Evolutionary conservation across 2,888 invertebrate species (phyloP).

Genomic region (Chromoteleia sp.): DNA sequence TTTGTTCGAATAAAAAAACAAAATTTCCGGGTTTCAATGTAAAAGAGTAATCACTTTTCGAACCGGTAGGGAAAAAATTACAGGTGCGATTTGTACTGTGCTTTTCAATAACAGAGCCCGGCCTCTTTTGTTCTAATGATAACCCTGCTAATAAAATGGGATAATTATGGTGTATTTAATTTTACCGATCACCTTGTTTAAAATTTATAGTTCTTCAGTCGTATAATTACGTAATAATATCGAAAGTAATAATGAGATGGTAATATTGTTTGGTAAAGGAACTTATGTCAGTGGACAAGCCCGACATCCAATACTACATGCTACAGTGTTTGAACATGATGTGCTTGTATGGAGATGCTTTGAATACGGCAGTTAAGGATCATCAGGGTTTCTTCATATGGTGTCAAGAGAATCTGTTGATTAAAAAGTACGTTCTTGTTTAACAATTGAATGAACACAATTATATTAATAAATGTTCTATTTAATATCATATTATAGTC

Average conservation of each 20-base stretch:
- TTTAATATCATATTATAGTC: slow-evolving; percentile 85
- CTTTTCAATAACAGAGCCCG: slow-evolving; percentile 10
- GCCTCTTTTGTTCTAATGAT: slow-evolving; percentile 11
- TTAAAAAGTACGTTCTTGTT: slow-evolving; percentile 90
- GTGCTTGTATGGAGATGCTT: slow-evolving; percentile 97
- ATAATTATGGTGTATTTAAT: slow-evolving; percentile 28
- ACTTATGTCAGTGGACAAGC: slow-evolving; percentile 92
- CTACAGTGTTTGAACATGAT: slow-evolving; percentile 96
- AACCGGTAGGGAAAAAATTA: slow-evolving; percentile 17
- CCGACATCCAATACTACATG: slow-evolving; percentile 97
- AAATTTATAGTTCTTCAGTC: no score
- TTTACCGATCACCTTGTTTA: slow-evolving; percentile 1
- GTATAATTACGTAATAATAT: no score
- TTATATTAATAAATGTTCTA: background rate
- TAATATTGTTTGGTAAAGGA: slow-evolving; percentile 86
- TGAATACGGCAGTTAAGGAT: slow-evolving; percentile 93
- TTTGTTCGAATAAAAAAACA: slow-evolving; percentile 1
- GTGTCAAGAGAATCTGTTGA: slow-evolving; percentile 97
- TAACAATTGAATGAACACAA: no score
- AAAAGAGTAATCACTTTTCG: slow-evolving; percentile 23
- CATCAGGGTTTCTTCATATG: slow-evolving; percentile 97
- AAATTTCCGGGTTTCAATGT: slow-evolving; percentile 34
- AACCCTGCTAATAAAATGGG: slow-evolving; percentile 17
- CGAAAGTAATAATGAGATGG: no score
- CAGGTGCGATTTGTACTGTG: slow-evolving; percentile 25